Percentiles rank a stretch among this genome's conserved stretches.
These are phyloP conservation scores for Scomber colias DNA, from an alignment of 2,113 vertebrate genomes.

Conservation along the genomic window DNA sequence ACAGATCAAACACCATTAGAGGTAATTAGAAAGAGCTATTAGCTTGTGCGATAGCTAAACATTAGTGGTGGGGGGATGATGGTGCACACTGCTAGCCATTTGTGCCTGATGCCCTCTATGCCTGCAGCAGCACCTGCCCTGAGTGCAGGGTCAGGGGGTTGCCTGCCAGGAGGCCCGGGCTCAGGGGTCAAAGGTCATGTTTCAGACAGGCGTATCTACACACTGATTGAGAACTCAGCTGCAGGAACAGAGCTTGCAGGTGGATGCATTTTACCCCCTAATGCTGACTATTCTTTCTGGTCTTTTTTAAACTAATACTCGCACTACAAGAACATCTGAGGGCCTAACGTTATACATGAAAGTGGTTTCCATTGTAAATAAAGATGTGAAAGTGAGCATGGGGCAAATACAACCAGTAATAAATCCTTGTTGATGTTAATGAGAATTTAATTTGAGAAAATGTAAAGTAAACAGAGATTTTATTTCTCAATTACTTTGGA, in stretches of 20 bases:
- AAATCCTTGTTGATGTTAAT: not conserved
- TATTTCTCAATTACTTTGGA: not conserved
- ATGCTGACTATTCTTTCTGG: not conserved
- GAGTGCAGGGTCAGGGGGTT: constrained; percentile 62
- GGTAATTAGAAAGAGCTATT: constrained; percentile 73
- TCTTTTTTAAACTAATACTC: not conserved
- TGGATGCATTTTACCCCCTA: constrained; percentile 50
- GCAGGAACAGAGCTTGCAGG: constrained; percentile 70
- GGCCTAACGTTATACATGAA: not conserved
- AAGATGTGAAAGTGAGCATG: too few relatives aligned
- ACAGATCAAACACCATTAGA: constrained; percentile 67
- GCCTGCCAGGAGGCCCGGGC: constrained; percentile 65
- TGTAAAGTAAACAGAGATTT: not conserved
- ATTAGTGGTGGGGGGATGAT: constrained; percentile 32
- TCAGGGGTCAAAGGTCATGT: constrained; percentile 72
- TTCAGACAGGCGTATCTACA: constrained; percentile 71
- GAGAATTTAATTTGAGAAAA: not conserved
- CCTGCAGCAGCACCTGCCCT: constrained; percentile 75
- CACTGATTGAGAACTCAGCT: constrained; percentile 79
- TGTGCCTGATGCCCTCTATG: constrained; percentile 64
- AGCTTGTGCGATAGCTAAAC: constrained; percentile 51
- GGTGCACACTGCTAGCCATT: constrained; percentile 60
- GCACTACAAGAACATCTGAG: not conserved
- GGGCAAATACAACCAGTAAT: not conserved
- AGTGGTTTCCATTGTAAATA: too few relatives aligned